Evolutionary conservation across 1,140 invertebrate species (phyloP).

Genomic region (Camponotus floridanus): DNA sequence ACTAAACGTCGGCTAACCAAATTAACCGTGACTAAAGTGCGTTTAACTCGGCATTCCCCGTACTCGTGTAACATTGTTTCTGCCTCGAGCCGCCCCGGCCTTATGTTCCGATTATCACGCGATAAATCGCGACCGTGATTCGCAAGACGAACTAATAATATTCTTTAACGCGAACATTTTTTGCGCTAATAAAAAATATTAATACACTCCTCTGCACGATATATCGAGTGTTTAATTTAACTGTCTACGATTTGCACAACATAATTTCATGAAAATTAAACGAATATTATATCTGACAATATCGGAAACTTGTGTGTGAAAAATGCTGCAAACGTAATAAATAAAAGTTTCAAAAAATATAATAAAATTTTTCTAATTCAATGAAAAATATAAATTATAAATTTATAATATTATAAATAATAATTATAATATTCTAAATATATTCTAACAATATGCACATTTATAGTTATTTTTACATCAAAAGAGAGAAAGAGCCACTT

Average conservation of each 20-base stretch:
- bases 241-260: not conserved
- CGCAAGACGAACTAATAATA: conserved; percentile 20
- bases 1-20: conserved; percentile 84
- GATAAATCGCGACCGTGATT: conserved; percentile 45
- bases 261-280: not conserved
- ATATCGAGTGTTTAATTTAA: not conserved
- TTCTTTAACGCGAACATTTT: conserved; percentile 16
- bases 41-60: conserved; percentile 77
- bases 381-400: not conserved
- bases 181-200: not conserved
- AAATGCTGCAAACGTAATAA: too few relatives aligned
- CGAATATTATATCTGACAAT: not conserved
- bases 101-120: not conserved
- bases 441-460: not conserved
- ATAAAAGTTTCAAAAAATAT: not conserved
- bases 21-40: conserved; percentile 85
- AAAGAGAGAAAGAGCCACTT: not conserved
- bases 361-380: too few relatives aligned
- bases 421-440: too few relatives aligned
- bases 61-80: conserved; percentile 59
- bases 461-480: not conserved
- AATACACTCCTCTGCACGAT: not conserved
- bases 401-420: too few relatives aligned
- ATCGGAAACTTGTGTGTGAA: too few relatives aligned
- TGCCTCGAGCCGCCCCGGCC: not conserved